Percentiles rank a stretch among this genome's conserved stretches.
Conservation (phyloP, 2,888 invertebrate species). For the Pardosa pseudoannulata region DNA sequence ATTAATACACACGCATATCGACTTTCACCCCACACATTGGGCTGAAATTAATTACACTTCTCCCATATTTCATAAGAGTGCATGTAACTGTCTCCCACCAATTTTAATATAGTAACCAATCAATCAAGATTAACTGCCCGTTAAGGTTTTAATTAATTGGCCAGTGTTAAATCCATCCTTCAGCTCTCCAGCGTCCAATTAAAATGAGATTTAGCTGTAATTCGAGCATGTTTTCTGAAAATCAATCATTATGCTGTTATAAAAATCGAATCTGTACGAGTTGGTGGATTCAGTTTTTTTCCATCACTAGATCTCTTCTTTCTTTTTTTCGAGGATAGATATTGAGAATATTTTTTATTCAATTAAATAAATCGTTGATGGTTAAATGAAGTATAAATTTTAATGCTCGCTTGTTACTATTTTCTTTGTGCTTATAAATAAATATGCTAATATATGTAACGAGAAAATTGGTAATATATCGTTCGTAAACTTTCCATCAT, state of each 20-base stretch:
- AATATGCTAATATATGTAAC: neutral
- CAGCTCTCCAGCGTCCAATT: conserved; percentile 43
- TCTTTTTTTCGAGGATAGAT: neutral
- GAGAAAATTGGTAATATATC: neutral
- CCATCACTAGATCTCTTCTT: too few species aligned
- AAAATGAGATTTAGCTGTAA: conserved; percentile 61
- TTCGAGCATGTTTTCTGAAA: conserved; percentile 25
- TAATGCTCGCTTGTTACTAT: too few species aligned
- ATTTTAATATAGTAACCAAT: conserved; percentile 55
- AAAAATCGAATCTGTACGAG: too few species aligned
- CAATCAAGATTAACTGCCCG: conserved; percentile 61
- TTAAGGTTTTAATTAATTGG: conserved; percentile 58
- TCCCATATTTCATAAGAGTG: neutral
- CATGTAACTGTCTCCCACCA: conserved; percentile 3
- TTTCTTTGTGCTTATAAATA: neutral
- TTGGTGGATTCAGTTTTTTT: too few species aligned
- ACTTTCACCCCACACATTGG: neutral
- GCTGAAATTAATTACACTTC: conserved; percentile 1
- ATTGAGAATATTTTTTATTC: neutral
- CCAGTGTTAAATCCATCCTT: conserved; percentile 37
- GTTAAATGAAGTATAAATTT: neutral
- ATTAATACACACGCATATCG: neutral
- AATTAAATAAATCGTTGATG: neutral
- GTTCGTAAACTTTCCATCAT: neutral
- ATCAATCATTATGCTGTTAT: conserved; percentile 44